Percentiles rank a stretch among this genome's conserved stretches.
These are phyloP conservation scores for Asarcornis scutulata DNA, from an alignment of 2,113 vertebrate species.

Conservation along the genomic window DNA sequence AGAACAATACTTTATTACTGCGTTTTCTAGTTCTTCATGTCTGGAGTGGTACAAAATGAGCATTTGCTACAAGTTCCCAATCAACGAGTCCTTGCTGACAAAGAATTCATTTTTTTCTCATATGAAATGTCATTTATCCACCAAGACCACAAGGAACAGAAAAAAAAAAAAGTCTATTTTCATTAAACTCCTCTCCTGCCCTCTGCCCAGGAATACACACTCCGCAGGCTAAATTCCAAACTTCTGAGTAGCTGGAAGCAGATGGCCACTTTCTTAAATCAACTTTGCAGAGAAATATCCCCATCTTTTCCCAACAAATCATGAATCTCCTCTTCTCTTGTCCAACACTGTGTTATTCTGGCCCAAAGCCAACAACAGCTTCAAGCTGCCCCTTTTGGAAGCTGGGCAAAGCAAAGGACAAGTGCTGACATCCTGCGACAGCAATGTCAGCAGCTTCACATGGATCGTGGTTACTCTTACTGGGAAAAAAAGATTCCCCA, in stretches of 20 bases:
- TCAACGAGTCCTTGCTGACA: background rate
- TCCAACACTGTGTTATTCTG: background rate
- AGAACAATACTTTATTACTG: background rate
- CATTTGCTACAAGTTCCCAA: slow-evolving; percentile 9
- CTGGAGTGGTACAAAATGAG: background rate
- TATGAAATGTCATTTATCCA: background rate
- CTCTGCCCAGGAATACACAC: background rate
- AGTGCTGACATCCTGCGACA: background rate
- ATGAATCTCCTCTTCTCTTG: background rate
- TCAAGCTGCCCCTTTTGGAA: slow-evolving; percentile 14
- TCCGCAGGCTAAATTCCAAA: slow-evolving; percentile 41
- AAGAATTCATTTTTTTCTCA: background rate
- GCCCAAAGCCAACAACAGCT: background rate
- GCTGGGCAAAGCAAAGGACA: background rate
- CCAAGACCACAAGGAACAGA: slow-evolving; percentile 24
- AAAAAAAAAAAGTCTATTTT: background rate
- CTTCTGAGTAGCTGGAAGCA: slow-evolving; percentile 16
- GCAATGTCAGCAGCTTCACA: background rate
- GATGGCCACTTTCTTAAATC: slow-evolving; percentile 24
- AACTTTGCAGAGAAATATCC: background rate
- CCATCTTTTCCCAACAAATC: background rate
- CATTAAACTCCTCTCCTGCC: slow-evolving; percentile 31
- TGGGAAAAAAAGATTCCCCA: background rate
- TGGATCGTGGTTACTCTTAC: background rate
- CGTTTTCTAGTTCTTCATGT: slow-evolving; percentile 3